Evolutionary conservation across 2,888 invertebrate genomes (phyloP).

Genomic region (Lithophane socia): DNA sequence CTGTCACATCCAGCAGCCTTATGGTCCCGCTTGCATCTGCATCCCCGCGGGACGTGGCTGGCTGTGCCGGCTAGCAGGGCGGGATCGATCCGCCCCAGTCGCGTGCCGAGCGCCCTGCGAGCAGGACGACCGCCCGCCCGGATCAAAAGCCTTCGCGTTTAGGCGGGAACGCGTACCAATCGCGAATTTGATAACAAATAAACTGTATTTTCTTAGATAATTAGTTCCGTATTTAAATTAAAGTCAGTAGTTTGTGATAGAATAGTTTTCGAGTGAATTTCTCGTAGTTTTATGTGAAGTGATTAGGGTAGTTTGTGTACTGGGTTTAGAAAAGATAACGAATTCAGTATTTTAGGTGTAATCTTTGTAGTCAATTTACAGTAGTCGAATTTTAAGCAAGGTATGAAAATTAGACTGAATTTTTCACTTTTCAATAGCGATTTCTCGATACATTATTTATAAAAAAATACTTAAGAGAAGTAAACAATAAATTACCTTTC

Average conservation of each 20-base stretch:
- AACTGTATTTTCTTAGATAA: constrained; percentile 16
- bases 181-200: constrained; percentile 48
- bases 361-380: constrained; percentile 25
- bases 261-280: constrained; percentile 45
- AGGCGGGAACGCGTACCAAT: constrained; percentile 83
- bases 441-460: constrained; percentile 40
- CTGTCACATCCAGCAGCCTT: constrained; percentile 72
- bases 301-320: constrained; percentile 57
- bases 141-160: constrained; percentile 81
- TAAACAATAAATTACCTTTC: constrained; percentile 52
- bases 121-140: constrained; percentile 79
- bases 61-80: constrained; percentile 76
- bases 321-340: constrained; percentile 42
- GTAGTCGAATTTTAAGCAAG: constrained; percentile 31
- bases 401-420: constrained; percentile 18
- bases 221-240: constrained; percentile 28
- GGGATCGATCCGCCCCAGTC: constrained; percentile 87
- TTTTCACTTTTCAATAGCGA: constrained; percentile 39
- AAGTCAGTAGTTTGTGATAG: constrained; percentile 45
- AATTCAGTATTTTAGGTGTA: constrained; percentile 26
- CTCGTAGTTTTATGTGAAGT: constrained; percentile 53
- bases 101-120: constrained; percentile 79
- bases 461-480: background rate
- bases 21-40: constrained; percentile 83
- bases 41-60: constrained; percentile 86